Percentiles rank a stretch among this genome's conserved stretches.
These are phyloP conservation scores for Ectropis crepuscularia DNA, from an alignment of 2,888 invertebrate species.

Conservation along the genomic window DNA sequence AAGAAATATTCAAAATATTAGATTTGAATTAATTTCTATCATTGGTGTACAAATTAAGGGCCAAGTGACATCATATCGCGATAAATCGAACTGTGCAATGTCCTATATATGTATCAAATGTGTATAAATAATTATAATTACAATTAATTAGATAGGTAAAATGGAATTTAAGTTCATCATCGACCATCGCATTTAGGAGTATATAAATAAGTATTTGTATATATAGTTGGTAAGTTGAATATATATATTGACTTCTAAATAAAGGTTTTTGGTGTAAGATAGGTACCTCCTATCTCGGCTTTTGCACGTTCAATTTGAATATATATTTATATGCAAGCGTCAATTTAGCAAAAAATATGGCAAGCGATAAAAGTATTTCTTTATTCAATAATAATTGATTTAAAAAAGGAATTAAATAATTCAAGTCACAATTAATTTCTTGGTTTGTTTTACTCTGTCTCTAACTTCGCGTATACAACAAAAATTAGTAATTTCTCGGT, in stretches of 20 bases:
- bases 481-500: too few relatives aligned
- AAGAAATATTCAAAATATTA: not conserved
- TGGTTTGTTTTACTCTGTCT: too few relatives aligned
- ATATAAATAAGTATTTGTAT: slow-evolving; percentile 71
- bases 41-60: slow-evolving; percentile 59
- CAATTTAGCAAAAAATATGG: slow-evolving; percentile 73
- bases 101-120: slow-evolving; percentile 73
- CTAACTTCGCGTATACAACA: too few relatives aligned
- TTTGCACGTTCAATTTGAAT: slow-evolving; percentile 76
- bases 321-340: slow-evolving; percentile 81
- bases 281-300: slow-evolving; percentile 82
- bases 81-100: slow-evolving; percentile 79
- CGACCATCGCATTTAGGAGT: slow-evolving; percentile 76
- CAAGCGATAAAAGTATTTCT: slow-evolving; percentile 57
- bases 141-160: slow-evolving; percentile 75
- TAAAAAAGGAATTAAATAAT: not conserved
- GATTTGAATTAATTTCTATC: slow-evolving; percentile 30
- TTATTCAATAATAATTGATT: slow-evolving; percentile 12
- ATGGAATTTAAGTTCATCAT: slow-evolving; percentile 77
- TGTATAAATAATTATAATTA: slow-evolving; percentile 67
- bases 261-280: slow-evolving; percentile 82
- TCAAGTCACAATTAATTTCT: too few relatives aligned
- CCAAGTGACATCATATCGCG: slow-evolving; percentile 71
- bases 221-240: slow-evolving; percentile 73
- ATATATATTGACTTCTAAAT: slow-evolving; percentile 64